Conservation (phyloP, 2,113 vertebrate genomes). For the Trochalopteron elliotii region DNA sequence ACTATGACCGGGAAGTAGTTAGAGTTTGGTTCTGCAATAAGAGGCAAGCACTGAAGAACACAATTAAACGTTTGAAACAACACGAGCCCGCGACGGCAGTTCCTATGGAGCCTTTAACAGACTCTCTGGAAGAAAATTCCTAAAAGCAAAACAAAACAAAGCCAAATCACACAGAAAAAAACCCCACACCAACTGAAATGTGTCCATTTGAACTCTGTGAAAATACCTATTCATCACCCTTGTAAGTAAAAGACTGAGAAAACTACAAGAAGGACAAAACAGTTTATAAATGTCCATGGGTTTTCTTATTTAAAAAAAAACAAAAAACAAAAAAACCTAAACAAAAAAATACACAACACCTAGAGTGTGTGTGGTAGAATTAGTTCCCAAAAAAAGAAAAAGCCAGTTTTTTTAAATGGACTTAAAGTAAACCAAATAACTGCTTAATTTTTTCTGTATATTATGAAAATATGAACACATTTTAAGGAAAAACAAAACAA, state of each 20-base stretch:
- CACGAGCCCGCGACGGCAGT: conserved; percentile 83
- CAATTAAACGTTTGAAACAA: conserved; percentile 98
- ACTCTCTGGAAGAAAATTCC: conserved; percentile 92
- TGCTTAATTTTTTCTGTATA: conserved; percentile 79
- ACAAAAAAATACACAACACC: conserved; percentile 68
- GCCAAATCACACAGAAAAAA: conserved; percentile 19
- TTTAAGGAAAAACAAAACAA: conserved; percentile 72
- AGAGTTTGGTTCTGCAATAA: conserved; percentile 99
- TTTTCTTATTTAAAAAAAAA: conserved; percentile 73
- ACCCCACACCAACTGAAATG: neutral
- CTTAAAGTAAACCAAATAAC: conserved; percentile 87
- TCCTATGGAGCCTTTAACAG: conserved; percentile 89
- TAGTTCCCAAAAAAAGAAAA: conserved; percentile 62
- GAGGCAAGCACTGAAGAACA: conserved; percentile 99
- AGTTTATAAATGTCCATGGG: conserved; percentile 68
- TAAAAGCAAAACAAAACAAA: conserved; percentile 68
- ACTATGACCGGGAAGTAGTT: conserved; percentile 99
- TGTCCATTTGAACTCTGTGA: conserved; percentile 63
- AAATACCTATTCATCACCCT: conserved; percentile 59
- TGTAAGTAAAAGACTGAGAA: conserved; percentile 80
- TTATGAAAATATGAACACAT: conserved; percentile 77
- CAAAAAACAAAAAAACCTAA: neutral
- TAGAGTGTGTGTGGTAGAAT: conserved; percentile 77
- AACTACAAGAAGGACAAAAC: conserved; percentile 74
- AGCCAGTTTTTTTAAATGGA: conserved; percentile 83